Evolutionary conservation across 2,113 vertebrate species (phyloP).

Genomic region (Odontophorus gujanensis): DNA sequence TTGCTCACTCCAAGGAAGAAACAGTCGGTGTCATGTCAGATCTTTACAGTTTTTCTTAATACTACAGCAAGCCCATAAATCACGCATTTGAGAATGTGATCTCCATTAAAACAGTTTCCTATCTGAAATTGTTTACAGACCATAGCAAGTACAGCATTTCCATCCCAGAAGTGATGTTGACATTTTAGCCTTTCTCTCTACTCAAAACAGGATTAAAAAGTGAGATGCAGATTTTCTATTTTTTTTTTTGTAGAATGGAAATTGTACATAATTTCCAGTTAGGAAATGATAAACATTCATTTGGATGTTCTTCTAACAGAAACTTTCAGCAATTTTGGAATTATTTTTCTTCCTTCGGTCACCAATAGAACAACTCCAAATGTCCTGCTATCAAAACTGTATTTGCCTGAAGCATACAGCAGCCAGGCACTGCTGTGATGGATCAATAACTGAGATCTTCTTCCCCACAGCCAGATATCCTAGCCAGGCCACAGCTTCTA

Average conservation of each 20-base stretch:
- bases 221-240: not conserved
- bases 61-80: not conserved
- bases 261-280: slow-evolving; percentile 18
- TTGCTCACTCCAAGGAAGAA: not conserved
- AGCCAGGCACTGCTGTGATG: not conserved
- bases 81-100: slow-evolving; percentile 17
- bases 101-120: slow-evolving; percentile 18
- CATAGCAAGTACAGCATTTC: not conserved
- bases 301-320: slow-evolving; percentile 19
- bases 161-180: not conserved
- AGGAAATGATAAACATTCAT: slow-evolving; percentile 44
- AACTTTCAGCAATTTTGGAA: not conserved
- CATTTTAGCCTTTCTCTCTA: slow-evolving; percentile 10
- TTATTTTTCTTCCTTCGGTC: not conserved
- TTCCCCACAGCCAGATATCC: not conserved
- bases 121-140: slow-evolving; percentile 19
- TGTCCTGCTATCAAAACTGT: not conserved
- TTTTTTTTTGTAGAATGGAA: not conserved
- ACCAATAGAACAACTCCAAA: not conserved
- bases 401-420: accelerated
- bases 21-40: not conserved
- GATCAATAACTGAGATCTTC: not conserved
- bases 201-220: slow-evolving; percentile 21
- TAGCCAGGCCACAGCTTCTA: not conserved
- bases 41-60: not conserved